Conservation (phyloP, 2,797 vertebrate species). For the Myioborus melanocephalus region DNA sequence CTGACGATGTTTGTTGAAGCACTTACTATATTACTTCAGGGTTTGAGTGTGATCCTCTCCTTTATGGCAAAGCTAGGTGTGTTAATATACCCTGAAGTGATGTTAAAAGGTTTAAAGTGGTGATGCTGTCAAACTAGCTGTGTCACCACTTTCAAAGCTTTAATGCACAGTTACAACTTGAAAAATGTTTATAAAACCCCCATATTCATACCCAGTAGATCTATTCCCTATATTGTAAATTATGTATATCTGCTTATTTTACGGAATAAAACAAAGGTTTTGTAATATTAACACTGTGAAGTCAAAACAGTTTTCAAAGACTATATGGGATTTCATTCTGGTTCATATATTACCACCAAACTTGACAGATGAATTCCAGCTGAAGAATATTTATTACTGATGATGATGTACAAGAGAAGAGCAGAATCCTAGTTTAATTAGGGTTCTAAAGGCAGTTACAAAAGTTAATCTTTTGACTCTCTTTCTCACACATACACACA, state of each 20-base stretch:
- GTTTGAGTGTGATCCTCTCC: neutral
- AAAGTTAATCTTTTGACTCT: neutral
- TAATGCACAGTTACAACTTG: neutral
- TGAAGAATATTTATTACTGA: neutral
- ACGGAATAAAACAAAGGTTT: neutral
- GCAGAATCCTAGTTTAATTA: neutral
- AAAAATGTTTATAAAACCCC: neutral
- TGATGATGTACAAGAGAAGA: neutral
- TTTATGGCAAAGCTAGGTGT: neutral
- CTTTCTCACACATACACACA: too few species aligned
- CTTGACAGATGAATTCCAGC: neutral
- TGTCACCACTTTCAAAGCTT: slow-evolving; percentile 9
- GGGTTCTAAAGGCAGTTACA: neutral
- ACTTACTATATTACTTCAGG: slow-evolving; percentile 4
- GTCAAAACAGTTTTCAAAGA: neutral
- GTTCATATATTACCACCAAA: neutral
- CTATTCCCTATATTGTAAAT: neutral
- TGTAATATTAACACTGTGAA: neutral
- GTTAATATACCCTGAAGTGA: neutral
- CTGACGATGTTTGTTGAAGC: neutral
- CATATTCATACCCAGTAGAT: neutral
- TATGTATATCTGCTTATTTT: neutral
- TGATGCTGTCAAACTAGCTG: slow-evolving; percentile 7
- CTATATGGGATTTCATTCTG: neutral
- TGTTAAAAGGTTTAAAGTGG: slow-evolving; percentile 11